Base-by-base conservation (phyloP, 2,888 invertebrate species). In the Scaptomyza tumidula region DNA sequence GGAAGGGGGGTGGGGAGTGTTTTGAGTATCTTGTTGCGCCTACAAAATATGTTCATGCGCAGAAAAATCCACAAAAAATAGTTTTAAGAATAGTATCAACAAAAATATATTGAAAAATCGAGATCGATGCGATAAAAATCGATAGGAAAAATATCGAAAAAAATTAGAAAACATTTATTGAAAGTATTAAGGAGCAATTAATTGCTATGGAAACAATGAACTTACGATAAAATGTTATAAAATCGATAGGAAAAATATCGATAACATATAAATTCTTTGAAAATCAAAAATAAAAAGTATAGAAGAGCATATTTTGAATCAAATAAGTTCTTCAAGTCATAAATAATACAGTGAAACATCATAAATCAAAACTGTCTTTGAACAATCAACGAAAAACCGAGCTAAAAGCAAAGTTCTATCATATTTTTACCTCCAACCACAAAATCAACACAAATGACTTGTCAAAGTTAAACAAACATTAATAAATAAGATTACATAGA, bases 21-120 rank as follows among this genome's bases (percentile, higher is more conserved):
- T 29, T n/a, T 13, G 19, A 10, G 9, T 49, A 35, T 35, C 68
- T 63, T 75, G 76, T 68, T 76, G 75, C 77, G 77, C 77, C 41
- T 60, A 58, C 39, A 19, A 19, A 33, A 43, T 24, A 27, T 7
- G 45, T n/a, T 61, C 66, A 70, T 74, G 74, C 44, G 59, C 44
- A 62, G 39, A 62, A 5, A n/a, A 19, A 19, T 1, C 1, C 19
- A 19, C 2, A 41, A 50, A 33, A 9, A 4, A 24, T 5, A 24
- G 24, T 24, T 24, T 24, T 24, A 24, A 24, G 4, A 5, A 24
- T 2, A 3, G 3, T 24, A 24, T 24, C 24, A 29, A 6, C 27
- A 14, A 16, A 33, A 19, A 13, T 29, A 58, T 19, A 39, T 3
- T 7, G 6, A 29, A 29, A 6, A 7, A 29, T 29, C 7, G 29